A percentile compares a stretch with the other conserved stretches of the same genome.
Conservation (phyloP, 1,140 invertebrate species). For the Heliconius nattereri region DNA sequence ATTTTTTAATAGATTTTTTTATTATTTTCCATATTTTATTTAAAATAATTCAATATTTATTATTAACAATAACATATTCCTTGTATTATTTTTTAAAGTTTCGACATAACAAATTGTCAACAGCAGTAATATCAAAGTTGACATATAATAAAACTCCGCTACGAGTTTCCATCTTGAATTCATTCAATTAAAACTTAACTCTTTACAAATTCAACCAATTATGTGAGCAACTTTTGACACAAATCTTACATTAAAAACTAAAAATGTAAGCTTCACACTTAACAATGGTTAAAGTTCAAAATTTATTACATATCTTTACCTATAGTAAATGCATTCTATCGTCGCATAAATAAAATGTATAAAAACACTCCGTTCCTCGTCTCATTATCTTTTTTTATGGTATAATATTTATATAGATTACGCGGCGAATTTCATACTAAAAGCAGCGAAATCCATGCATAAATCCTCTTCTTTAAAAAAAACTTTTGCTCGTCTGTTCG, state of each 20-base stretch:
- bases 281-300: not conserved
- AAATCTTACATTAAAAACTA: slow-evolving; percentile 18
- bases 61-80: not conserved
- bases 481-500: too few species aligned
- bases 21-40: not conserved
- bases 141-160: slow-evolving; percentile 28
- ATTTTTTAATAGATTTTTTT: too few species aligned
- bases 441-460: too few species aligned
- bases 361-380: too few species aligned
- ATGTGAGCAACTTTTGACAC: slow-evolving; percentile 23
- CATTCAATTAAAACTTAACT: slow-evolving; percentile 30
- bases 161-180: slow-evolving; percentile 27
- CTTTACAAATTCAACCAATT: slow-evolving; percentile 29
- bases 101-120: slow-evolving; percentile 24
- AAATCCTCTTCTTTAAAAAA: too few species aligned
- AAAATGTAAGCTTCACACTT: not conserved
- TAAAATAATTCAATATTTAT: not conserved
- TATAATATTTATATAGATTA: too few species aligned
- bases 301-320: too few species aligned
- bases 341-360: too few species aligned
- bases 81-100: slow-evolving; percentile 12
- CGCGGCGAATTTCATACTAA: too few species aligned
- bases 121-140: slow-evolving; percentile 28
- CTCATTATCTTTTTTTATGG: too few species aligned
- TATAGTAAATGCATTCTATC: too few species aligned